Percentiles rank a stretch among this genome's conserved stretches.
phyloP scores from a whole-genome alignment of 2,113 vertebrate genomes.

The Crotalus tigris region DNA sequence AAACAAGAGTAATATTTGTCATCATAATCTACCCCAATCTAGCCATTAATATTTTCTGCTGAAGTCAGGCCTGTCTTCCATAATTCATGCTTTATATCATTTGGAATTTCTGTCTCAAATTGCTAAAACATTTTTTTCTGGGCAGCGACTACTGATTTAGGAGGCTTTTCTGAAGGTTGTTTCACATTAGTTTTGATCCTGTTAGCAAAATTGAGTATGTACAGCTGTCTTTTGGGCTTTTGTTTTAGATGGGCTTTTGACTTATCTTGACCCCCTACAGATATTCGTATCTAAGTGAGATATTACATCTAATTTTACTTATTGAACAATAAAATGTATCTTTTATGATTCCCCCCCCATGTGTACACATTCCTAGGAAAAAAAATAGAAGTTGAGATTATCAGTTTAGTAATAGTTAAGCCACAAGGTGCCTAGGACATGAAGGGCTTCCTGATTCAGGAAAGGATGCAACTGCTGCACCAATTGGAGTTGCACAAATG shows the following conservation, averaged over 20 bases:
- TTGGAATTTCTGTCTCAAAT: not conserved
- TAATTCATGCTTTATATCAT: not conserved
- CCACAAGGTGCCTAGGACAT: not conserved
- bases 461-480: not conserved
- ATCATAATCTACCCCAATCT: not conserved
- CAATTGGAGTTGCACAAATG: not conserved
- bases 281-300: not conserved
- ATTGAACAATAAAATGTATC: not conserved
- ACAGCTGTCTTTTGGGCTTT: not conserved
- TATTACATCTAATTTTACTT: not conserved
- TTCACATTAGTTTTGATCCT: not conserved
- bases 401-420: not conserved
- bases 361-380: not conserved
- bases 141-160: not conserved
- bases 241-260: not conserved
- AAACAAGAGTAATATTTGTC: not conserved
- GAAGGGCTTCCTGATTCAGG: not conserved
- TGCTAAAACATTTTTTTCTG: not conserved
- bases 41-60: not conserved
- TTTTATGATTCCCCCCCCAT: not conserved
- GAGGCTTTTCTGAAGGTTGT: not conserved
- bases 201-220: not conserved
- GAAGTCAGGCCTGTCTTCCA: not conserved
- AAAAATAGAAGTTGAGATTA: not conserved
- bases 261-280: not conserved